A percentile compares a stretch with the other conserved stretches of the same genome.
These are phyloP conservation scores for Alces alces DNA, from an alignment of 2,113 vertebrate genomes.

Conservation along the genomic window DNA sequence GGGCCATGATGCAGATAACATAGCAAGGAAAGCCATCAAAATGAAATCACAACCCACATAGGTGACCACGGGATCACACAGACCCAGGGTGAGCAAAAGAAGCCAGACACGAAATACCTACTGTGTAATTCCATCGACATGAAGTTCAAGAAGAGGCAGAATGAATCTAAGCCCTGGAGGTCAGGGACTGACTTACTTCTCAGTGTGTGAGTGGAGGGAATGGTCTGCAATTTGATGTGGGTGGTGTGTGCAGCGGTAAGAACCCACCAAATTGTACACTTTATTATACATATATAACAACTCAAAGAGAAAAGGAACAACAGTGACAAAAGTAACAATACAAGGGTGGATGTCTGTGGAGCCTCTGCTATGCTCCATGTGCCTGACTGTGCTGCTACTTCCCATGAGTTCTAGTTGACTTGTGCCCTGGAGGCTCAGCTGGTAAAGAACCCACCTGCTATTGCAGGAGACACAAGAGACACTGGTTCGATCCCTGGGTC, in stretches of 20 bases:
- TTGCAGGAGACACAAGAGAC: not conserved
- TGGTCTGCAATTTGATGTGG: not conserved
- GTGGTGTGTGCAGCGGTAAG: not conserved
- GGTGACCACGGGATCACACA: not conserved
- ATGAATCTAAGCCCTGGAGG: not conserved
- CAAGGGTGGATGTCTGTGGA: fast-evolving
- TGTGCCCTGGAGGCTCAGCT: not conserved
- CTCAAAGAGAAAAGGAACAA: not conserved
- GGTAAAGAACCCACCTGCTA: not conserved
- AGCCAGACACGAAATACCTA: not conserved
- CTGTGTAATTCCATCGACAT: fast-evolving
- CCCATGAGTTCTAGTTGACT: fast-evolving
- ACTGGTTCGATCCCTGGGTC: not conserved
- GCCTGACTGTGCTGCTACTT: fast-evolving
- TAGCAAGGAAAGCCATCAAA: not conserved
- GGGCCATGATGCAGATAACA: not conserved
- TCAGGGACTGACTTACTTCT: not conserved
- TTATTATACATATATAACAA: not conserved
- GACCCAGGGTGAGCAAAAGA: not conserved
- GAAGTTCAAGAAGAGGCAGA: not conserved
- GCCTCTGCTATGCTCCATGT: fast-evolving
- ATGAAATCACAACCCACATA: fast-evolving
- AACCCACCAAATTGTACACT: not conserved
- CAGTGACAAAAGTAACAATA: not conserved
- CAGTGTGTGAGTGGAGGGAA: fast-evolving